Evolutionary conservation across 1,140 invertebrate species (phyloP), one percentile per base, ranked within the genome.

Genomic region (Bombyx mandarina): DNA sequence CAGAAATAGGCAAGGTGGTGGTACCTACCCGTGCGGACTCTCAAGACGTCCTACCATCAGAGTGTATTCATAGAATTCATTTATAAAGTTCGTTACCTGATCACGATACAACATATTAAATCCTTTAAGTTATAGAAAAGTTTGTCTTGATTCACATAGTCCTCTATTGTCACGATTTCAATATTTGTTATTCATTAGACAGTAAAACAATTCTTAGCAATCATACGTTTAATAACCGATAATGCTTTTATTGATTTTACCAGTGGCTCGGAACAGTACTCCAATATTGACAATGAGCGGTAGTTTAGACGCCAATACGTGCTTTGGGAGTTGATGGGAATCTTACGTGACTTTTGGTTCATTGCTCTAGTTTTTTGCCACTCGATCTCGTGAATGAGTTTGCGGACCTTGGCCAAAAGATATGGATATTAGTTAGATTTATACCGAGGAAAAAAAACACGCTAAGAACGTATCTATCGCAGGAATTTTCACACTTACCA

Each of bases 201-300:
- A 48, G 62, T 58, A 66, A 75, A 76, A 72, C 63, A 73, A 77
- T 76, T 72, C 67, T 53, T 58, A 69, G 62, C 71, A 66, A 74
- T 77, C 65, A 68, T 73, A 73, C 65, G 63, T 71, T 65, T 74
- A 70, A 73, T 74, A 73, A 64, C 66, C 59, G 62, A 75, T 80
- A 79, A 82, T 79, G 67, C 70, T 61, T 73, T 63, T 81, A 79
- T 79, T 78, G 77, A 82, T 86, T 82, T 76, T 78, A 65, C 69
- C 73, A 75, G 72, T 76, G 71, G 71, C 72, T 74, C 69, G 67
- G 77, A 71, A 68, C 67, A 68, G 61, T 67, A 68, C 79, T 73
- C 71, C 73, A 79, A 81, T 86, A 86, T 83, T 82, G 82, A 86
- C 82, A 83, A 86, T 83, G 77, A 82, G 82, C 77, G 80, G 82